Evolutionary conservation across 2,797 vertebrate species (phyloP).

Genomic region (Poecilia gillii): DNA sequence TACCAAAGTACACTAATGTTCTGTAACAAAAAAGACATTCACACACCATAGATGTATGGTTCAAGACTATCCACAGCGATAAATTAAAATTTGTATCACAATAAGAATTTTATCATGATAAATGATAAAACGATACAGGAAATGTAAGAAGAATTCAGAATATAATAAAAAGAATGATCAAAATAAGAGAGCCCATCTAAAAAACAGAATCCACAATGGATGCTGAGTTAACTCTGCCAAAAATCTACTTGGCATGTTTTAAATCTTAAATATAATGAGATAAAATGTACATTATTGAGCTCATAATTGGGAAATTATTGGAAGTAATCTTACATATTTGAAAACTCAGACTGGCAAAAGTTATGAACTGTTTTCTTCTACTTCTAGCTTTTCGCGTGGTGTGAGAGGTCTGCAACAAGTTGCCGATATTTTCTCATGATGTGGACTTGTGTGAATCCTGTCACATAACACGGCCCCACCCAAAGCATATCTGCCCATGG

Average conservation of each 20-base stretch:
- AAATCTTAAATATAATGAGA: neutral
- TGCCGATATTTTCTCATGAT: slow-evolving; percentile 26
- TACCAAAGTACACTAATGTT: neutral
- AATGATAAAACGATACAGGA: too few species aligned
- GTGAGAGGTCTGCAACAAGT: slow-evolving; percentile 16
- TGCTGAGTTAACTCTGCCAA: neutral
- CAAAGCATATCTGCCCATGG: slow-evolving; percentile 33
- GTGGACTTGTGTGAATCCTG: slow-evolving; percentile 55
- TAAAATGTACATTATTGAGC: neutral
- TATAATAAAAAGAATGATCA: neutral
- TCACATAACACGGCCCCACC: slow-evolving; percentile 67
- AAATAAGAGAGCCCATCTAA: neutral
- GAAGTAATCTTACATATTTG: neutral
- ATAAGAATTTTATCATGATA: too few species aligned
- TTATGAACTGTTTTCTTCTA: neutral
- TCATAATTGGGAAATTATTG: neutral
- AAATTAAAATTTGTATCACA: too few species aligned
- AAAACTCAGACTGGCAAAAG: neutral
- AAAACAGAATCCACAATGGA: neutral
- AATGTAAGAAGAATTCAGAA: neutral
- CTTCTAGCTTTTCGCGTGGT: slow-evolving; percentile 5
- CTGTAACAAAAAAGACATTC: neutral
- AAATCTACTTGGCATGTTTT: neutral
- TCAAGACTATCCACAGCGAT: neutral
- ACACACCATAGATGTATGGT: neutral